Evolutionary conservation across 2,888 invertebrate species (phyloP).

Genomic region (Cotesia congregata): DNA sequence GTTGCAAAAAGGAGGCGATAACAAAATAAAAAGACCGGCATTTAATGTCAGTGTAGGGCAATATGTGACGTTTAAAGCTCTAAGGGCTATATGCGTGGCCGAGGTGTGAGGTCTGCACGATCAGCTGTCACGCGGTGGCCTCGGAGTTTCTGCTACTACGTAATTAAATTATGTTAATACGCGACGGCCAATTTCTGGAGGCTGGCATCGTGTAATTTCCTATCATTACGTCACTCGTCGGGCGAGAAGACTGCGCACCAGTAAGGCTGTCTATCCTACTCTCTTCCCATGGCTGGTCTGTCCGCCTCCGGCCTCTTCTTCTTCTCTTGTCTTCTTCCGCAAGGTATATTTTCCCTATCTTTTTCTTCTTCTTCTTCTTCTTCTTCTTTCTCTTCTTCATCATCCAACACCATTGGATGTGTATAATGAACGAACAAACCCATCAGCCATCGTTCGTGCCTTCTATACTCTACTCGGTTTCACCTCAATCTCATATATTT

Average conservation of each 20-base stretch:
- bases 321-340: slow-evolving; percentile 27
- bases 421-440: slow-evolving; percentile 46
- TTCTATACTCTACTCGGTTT: slow-evolving; percentile 31
- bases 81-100: slow-evolving; percentile 33
- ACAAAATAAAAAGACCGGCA: not conserved
- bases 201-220: slow-evolving; percentile 50
- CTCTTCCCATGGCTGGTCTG: slow-evolving; percentile 33
- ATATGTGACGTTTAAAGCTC: slow-evolving; percentile 10
- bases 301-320: slow-evolving; percentile 38
- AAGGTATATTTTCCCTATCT: slow-evolving; percentile 18
- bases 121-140: slow-evolving; percentile 45
- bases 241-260: slow-evolving; percentile 40
- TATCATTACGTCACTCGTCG: slow-evolving; percentile 52
- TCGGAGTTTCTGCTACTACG: slow-evolving; percentile 50
- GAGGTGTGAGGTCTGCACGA: slow-evolving; percentile 46
- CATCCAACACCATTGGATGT: slow-evolving; percentile 23
- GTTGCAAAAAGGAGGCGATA: not conserved
- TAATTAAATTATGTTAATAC: slow-evolving; percentile 57
- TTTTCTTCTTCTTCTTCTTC: slow-evolving; percentile 21
- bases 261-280: slow-evolving; percentile 31
- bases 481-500: slow-evolving; percentile 39
- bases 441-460: slow-evolving; percentile 39
- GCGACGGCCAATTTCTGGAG: slow-evolving; percentile 46
- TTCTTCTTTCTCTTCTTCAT: slow-evolving; percentile 17
- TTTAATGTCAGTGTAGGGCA: slow-evolving; percentile 4